Conservation (phyloP, 2,113 vertebrate genomes). For the Aptenodytes patagonicus region DNA sequence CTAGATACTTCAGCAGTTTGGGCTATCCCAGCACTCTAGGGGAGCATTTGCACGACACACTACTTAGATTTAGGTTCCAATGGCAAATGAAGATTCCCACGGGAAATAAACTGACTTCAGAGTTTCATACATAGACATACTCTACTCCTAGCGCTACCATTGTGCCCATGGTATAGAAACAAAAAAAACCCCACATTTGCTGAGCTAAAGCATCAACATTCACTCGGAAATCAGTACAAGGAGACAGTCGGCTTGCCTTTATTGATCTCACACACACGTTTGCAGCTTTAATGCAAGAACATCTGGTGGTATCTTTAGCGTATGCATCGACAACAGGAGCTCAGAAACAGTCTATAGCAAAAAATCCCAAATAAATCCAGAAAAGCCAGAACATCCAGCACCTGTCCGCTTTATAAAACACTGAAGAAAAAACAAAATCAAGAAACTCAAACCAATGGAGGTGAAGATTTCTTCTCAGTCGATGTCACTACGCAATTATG, state of each 20-base stretch:
- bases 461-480: accelerated
- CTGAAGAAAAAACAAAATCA: not conserved
- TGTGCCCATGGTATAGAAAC: accelerated
- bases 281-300: not conserved
- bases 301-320: accelerated
- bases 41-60: accelerated
- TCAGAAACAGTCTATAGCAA: not conserved
- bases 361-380: accelerated
- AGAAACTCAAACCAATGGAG: not conserved
- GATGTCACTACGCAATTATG: accelerated
- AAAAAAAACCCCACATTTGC: not conserved
- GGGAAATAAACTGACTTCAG: not conserved
- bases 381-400: not conserved
- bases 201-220: accelerated
- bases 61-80: accelerated
- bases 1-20: not conserved
- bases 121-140: accelerated
- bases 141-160: too few relatives aligned
- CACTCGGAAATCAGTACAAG: accelerated
- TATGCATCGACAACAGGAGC: accelerated
- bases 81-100: not conserved
- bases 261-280: accelerated
- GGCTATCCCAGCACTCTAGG: not conserved
- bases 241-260: too few relatives aligned
- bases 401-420: accelerated